Evolutionary conservation across 2,888 invertebrate species (phyloP).

Genomic region (Sphaerophoria rueppellii): DNA sequence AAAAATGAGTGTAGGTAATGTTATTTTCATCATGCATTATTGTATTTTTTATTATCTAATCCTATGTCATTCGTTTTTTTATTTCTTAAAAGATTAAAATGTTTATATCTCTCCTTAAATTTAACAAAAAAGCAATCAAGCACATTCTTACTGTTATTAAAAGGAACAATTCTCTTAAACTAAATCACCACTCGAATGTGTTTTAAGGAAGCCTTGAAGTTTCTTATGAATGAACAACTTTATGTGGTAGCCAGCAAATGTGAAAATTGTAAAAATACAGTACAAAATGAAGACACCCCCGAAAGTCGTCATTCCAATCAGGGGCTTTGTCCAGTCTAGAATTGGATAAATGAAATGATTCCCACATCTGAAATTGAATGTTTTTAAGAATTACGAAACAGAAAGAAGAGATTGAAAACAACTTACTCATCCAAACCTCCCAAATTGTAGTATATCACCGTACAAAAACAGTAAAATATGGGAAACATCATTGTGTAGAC

Average conservation of each 20-base stretch:
- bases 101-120: too few relatives aligned
- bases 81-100: too few relatives aligned
- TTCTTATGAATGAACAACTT: constrained; percentile 78
- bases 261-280: constrained; percentile 77
- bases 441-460: constrained; percentile 84
- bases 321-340: constrained; percentile 89
- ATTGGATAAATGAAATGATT: constrained; percentile 88
- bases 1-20: too few relatives aligned
- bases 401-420: neutral
- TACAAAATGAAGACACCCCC: constrained; percentile 79
- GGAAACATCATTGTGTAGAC: constrained; percentile 86
- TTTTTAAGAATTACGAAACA: constrained; percentile 26
- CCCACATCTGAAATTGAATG: constrained; percentile 82
- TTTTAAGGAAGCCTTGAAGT: constrained; percentile 70
- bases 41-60: too few relatives aligned
- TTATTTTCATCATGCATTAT: too few relatives aligned
- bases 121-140: too few relatives aligned
- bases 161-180: constrained; percentile 22
- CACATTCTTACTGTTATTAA: too few relatives aligned
- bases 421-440: constrained; percentile 85
- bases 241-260: constrained; percentile 78
- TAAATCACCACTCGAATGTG: constrained; percentile 56
- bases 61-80: too few relatives aligned
- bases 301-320: constrained; percentile 80
- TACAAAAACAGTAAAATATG: constrained; percentile 84